Evolutionary conservation across 2,113 vertebrate species (phyloP), one percentile per base, ranked within the genome.

Genomic region (Genyomyrus donnyi): DNA sequence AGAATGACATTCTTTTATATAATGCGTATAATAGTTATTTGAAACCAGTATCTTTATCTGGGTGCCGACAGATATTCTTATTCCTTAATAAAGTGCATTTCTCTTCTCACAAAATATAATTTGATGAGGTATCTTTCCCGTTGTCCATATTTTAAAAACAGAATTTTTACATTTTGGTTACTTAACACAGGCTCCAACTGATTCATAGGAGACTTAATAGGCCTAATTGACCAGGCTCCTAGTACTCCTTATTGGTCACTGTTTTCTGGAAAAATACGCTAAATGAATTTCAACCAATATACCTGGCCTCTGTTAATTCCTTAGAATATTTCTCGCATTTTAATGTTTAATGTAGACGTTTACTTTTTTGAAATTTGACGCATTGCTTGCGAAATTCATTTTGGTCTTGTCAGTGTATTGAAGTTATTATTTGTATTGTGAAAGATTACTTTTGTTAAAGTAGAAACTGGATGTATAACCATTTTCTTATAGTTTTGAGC

Each of bases 401-500:
- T 88, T 88, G 88, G 42, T n/a, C 19, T 70, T 89, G 89, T 62
- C 21, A 56, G 31, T 53, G 77, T 85, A 85, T 89, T 89, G 49
- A 74, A 66, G 66, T 89, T 74, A 74, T n/a, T 15, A 46, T 83
- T 85, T 89, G 27, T 80, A 21, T 80, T 89, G 89, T 89, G 77
- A 89, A 89, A 85, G 35, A 58, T 62, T 24, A 27, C 45, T 52
- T 85, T 89, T 53, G 89, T 89, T 39, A 85, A 89, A 85, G 77
- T 85, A 89, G 80, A 56, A 85, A 27, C 49, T 56, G 35, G 80
- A 45, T 89, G 80, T 85, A 35, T 89, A 48, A 80, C 85, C 31
- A 62, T 85, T 89, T 90, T 92, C 89, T 85, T 58, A 88, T 92
- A 90, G 85, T 89, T 94, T 93, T 91, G 91, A 94, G 95, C 95